A percentile compares a stretch with the other conserved stretches of the same genome.
Evolutionary conservation across 2,888 invertebrate species (phyloP).

Genomic region (Bombylius major): DNA sequence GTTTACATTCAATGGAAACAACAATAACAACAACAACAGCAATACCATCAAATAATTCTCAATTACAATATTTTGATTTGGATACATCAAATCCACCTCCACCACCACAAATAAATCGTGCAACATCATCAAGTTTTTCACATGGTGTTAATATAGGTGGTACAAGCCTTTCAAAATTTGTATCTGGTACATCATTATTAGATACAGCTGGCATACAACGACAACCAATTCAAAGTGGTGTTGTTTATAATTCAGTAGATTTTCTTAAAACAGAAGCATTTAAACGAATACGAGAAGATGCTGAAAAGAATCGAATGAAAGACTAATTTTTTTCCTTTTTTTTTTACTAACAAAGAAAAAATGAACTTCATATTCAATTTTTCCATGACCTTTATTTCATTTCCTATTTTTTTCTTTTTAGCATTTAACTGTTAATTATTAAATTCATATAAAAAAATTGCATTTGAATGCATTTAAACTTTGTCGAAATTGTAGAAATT

Average conservation of each 20-base stretch:
- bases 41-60: slow-evolving; percentile 1
- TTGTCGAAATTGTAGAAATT: no score
- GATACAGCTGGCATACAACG: slow-evolving; percentile 30
- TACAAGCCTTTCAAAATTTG: slow-evolving; percentile 19
- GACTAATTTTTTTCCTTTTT: slow-evolving; percentile 1
- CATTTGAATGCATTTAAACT: no score
- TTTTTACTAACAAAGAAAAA: background rate
- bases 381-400: background rate
- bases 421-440: no score
- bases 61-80: slow-evolving; percentile 75
- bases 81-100: slow-evolving; percentile 47
- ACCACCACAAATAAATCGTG: slow-evolving; percentile 21
- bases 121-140: background rate
- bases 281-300: slow-evolving; percentile 69
- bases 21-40: slow-evolving; percentile 19
- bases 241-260: slow-evolving; percentile 85
- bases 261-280: slow-evolving; percentile 90
- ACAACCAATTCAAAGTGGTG: slow-evolving; percentile 37
- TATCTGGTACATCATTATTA: slow-evolving; percentile 23
- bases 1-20: slow-evolving; percentile 32
- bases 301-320: slow-evolving; percentile 49
- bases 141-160: slow-evolving; percentile 25
- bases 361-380: background rate
- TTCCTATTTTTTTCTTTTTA: no score
- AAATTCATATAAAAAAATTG: no score